Evolutionary conservation across 2,888 invertebrate species (phyloP).

Genomic region (Caenorhabditis sp.): DNA sequence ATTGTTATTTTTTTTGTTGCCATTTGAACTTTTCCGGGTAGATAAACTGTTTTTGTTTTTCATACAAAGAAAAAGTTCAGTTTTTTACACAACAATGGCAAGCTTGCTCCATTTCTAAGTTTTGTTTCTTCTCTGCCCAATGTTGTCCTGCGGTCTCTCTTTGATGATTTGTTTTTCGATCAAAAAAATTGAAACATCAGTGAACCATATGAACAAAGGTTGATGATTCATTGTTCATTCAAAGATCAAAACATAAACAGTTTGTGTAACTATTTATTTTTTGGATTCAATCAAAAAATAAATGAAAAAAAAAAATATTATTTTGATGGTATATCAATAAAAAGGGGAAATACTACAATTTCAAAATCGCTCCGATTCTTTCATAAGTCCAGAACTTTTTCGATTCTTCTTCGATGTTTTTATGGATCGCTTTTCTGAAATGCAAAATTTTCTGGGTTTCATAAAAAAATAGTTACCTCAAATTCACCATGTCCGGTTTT

Average conservation of each 20-base stretch:
- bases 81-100: not conserved
- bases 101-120: too few relatives aligned
- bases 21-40: not conserved
- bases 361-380: constrained; percentile 7
- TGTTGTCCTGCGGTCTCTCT: too few relatives aligned
- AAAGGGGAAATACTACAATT: not conserved
- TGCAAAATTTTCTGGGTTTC: not conserved
- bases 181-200: too few relatives aligned
- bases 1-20: constrained; percentile 9
- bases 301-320: not conserved
- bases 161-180: too few relatives aligned
- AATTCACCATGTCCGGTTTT: constrained; percentile 1
- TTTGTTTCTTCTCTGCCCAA: too few relatives aligned
- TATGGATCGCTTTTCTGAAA: constrained; percentile 21
- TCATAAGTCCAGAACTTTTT: constrained; percentile 33
- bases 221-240: too few relatives aligned
- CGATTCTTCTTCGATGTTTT: constrained; percentile 28
- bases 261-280: too few relatives aligned
- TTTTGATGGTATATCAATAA: not conserved
- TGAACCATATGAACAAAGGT: too few relatives aligned
- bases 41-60: too few relatives aligned
- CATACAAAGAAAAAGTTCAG: not conserved
- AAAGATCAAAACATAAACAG: too few relatives aligned
- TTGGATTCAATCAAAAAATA: not conserved
- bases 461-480: constrained; percentile 5